Conservation (phyloP, 2,113 vertebrate genomes). For the Eptesicus fuscus region DNA sequence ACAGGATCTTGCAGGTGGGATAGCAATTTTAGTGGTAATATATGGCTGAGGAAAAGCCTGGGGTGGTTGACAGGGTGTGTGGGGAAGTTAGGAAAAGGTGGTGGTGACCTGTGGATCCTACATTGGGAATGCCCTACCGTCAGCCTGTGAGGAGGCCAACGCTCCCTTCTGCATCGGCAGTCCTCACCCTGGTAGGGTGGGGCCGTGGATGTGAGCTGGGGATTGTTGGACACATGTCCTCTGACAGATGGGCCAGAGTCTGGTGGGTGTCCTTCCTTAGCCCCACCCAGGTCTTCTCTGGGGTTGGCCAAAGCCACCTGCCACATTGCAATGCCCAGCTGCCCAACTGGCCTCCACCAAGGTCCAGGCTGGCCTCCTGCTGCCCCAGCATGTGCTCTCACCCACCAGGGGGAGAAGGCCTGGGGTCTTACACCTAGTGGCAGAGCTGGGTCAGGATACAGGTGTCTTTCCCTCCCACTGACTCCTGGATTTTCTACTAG, state of each 20-base stretch:
- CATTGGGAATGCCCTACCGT: not conserved
- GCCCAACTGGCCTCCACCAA: not conserved
- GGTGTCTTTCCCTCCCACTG: not conserved
- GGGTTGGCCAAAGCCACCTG: conserved; percentile 44
- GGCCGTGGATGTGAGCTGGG: not conserved
- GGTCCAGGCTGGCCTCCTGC: not conserved
- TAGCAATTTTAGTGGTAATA: not conserved
- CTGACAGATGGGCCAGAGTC: conserved; percentile 20
- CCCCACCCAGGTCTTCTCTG: not conserved
- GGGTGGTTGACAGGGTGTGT: not conserved
- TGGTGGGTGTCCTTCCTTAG: conserved; percentile 16
- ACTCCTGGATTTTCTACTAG: not conserved
- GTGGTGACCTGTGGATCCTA: not conserved
- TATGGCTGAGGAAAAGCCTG: not conserved
- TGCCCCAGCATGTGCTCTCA: not conserved
- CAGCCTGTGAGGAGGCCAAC: not conserved
- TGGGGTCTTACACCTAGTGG: not conserved
- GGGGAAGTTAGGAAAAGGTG: not conserved
- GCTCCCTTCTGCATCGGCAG: not conserved
- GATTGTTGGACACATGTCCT: conserved; percentile 33
- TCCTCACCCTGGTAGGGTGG: not conserved
- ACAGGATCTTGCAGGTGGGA: not conserved
- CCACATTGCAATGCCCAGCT: conserved; percentile 31
- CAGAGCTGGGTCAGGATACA: not conserved
- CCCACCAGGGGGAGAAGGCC: not conserved